phyloP scores from a whole-genome alignment of 2,797 vertebrate genomes.

The Pangasius larnaudii region DNA sequence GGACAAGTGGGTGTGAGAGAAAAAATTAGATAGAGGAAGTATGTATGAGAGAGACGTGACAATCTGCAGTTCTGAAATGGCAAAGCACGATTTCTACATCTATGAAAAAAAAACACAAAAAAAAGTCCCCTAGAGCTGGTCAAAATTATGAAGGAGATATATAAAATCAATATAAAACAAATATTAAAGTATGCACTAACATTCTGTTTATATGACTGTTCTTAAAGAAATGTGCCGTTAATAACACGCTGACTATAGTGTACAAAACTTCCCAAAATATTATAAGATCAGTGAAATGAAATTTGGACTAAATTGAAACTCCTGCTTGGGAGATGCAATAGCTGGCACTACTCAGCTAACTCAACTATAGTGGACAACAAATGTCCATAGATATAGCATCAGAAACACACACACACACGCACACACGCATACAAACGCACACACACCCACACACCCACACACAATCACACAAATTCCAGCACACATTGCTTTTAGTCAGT shows the following conservation, averaged over 20 bases:
- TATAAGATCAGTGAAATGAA: constrained; percentile 1
- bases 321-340: neutral
- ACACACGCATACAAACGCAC: neutral
- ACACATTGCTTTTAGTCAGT: neutral
- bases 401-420: neutral
- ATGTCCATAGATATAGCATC: neutral
- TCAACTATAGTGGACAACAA: neutral
- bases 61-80: constrained; percentile 16
- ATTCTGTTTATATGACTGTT: neutral
- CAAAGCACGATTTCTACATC: neutral
- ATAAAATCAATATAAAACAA: neutral
- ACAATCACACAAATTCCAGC: neutral
- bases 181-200: neutral
- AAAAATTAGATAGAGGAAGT: constrained; percentile 3
- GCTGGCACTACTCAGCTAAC: neutral
- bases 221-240: neutral
- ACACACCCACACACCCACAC: neutral
- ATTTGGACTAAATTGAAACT: neutral
- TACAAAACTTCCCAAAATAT: neutral
- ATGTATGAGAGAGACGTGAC: constrained; percentile 15
- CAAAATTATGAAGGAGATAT: neutral
- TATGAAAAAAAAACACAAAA: neutral
- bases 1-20: neutral
- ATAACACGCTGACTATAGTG: neutral
- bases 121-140: neutral